A percentile compares a stretch with the other conserved stretches of the same genome.
Conservation (phyloP, 2,888 invertebrate genomes). For the Ornithoptera priamus region DNA sequence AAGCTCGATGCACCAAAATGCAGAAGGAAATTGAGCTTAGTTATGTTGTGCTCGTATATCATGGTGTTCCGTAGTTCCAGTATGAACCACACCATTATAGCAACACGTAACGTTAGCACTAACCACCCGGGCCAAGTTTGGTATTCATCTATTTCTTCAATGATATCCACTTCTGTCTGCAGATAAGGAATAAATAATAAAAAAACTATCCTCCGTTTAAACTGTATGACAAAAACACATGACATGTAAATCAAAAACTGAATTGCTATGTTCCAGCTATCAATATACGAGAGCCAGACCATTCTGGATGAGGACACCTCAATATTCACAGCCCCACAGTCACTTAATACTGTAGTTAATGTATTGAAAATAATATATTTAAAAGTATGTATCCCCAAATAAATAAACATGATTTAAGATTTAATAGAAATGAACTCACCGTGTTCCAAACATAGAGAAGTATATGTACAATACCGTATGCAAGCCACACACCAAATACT, state of each 20-base stretch:
- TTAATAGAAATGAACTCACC: slow-evolving; percentile 83
- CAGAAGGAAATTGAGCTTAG: slow-evolving; percentile 93
- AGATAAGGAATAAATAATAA: slow-evolving; percentile 31
- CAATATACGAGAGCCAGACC: too few relatives aligned
- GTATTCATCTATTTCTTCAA: slow-evolving; percentile 97
- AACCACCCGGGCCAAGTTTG: slow-evolving; percentile 99
- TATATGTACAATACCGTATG: slow-evolving; percentile 94
- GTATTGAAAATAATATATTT: too few relatives aligned
- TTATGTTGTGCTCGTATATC: slow-evolving; percentile 78
- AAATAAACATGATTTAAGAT: not conserved
- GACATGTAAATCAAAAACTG: not conserved
- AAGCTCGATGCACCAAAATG: slow-evolving; percentile 98
- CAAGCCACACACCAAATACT: slow-evolving; percentile 93
- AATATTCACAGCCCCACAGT: too few relatives aligned
- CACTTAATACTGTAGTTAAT: too few relatives aligned
- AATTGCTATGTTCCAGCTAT: too few relatives aligned
- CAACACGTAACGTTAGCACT: slow-evolving; percentile 90
- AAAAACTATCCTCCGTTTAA: not conserved
- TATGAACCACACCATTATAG: slow-evolving; percentile 95
- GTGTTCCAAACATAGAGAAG: slow-evolving; percentile 97
- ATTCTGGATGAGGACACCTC: too few relatives aligned
- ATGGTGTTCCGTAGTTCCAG: slow-evolving; percentile 82
- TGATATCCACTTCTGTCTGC: slow-evolving; percentile 96
- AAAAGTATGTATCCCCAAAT: not conserved
- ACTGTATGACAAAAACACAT: not conserved